Evolutionary conservation across 37 sponge, comb jelly and placozoan genomes (phyloP), one percentile per base, ranked within the genome.

Genomic region (Crambe crambe): DNA sequence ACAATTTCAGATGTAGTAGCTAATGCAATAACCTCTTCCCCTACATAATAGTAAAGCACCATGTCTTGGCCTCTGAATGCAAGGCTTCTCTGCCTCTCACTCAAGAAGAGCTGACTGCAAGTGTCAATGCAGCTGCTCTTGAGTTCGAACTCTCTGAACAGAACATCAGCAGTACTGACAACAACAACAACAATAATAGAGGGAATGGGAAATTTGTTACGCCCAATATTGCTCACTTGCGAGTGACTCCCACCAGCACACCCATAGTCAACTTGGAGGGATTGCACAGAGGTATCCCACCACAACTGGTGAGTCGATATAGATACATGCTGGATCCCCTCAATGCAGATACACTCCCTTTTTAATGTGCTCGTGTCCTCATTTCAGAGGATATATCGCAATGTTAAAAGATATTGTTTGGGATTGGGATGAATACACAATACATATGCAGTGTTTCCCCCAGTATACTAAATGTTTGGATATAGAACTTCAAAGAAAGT

Each of bases 201-300:
- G 25, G 59, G 20, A 58, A n/a, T n/a, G n/a, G n/a, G n/a, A n/a
- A n/a, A n/a, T n/a, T n/a, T n/a, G n/a, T n/a, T 26, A 65, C 66
- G 10, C 66, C 66, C 35, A 5, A 30, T 31, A 2, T 31, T 5
- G 35, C 12, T 34, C 31, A 65, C 30, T 34, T 30, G 27, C 27
- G 30, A 6, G 10, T 3, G 9, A 65, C 66, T 31, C 66, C 66
- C 66, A 65, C 66, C 66, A 65, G 66, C 30, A 65, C 66, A 31
- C 66, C 66, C 5, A 65, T 65, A 34, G 10, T 65, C 1, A 26
- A 26, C 59, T 2, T 30, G 10, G 66, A 65, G 3, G 66, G 35
- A 2, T 34, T 6, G 34, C 2, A 31, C 31, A 31, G 34, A 65
- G 3, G 66, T 17, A 65, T 65, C 32, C 10, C 25, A 30, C 66